Evolutionary conservation across 2,888 invertebrate species (phyloP).

Genomic region (Ganaspis brasiliensis): DNA sequence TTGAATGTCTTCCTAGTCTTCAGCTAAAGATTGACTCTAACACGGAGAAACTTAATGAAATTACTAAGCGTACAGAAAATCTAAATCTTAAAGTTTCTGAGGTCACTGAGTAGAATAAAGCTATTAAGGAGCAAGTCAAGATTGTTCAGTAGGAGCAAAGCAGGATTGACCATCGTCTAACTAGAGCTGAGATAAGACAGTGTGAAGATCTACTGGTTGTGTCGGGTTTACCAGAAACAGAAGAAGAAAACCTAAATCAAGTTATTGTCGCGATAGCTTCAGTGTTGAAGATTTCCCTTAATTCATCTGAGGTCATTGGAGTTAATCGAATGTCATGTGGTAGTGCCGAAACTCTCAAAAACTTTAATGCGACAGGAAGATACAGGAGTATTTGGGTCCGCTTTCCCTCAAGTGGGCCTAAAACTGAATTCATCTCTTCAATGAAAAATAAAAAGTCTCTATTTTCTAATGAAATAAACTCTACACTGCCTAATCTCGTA

Average conservation of each 20-base stretch:
- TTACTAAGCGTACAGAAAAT: too few species aligned
- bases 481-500: not conserved
- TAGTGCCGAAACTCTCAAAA: too few species aligned
- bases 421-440: too few species aligned
- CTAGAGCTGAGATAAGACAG: not conserved
- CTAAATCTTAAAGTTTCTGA: too few species aligned
- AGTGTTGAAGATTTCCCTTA: not conserved
- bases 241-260: not conserved
- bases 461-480: not conserved
- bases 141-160: not conserved
- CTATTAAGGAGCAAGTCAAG: not conserved
- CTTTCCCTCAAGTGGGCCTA: too few species aligned
- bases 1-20: conserved; percentile 34
- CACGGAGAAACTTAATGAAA: too few species aligned
- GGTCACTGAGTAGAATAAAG: too few species aligned
- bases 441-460: too few species aligned
- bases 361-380: not conserved
- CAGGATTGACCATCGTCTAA: not conserved
- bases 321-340: not conserved
- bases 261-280: not conserved
- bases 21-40: not conserved
- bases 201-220: not conserved
- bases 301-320: not conserved
- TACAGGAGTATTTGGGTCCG: not conserved
- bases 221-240: not conserved